A percentile compares a stretch with the other conserved stretches of the same genome.
Evolutionary conservation across 2,113 vertebrate species (phyloP).

Genomic region (Megaleporinus macrocephalus): DNA sequence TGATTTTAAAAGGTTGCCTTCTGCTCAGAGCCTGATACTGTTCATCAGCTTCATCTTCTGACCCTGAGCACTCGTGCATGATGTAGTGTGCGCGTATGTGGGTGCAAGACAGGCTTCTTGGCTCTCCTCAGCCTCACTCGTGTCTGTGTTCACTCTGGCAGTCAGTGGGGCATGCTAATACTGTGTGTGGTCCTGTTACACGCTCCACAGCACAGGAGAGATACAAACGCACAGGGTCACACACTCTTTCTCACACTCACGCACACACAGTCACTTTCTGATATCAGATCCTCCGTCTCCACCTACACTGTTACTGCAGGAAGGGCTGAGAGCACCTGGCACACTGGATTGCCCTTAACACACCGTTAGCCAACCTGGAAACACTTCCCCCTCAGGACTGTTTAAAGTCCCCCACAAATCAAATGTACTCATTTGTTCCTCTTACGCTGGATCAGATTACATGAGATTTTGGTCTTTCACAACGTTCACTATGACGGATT

Average conservation of each 20-base stretch:
- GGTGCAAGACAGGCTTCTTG: slow-evolving; percentile 2
- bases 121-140: background rate
- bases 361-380: background rate
- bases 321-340: background rate
- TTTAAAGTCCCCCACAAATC: background rate
- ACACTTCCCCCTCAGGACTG: background rate
- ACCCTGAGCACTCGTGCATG: background rate
- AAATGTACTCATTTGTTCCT: no score
- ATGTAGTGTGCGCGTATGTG: slow-evolving; percentile 55
- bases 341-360: background rate
- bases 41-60: slow-evolving; percentile 1
- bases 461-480: no score
- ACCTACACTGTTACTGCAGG: slow-evolving; percentile 15
- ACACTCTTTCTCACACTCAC: slow-evolving; percentile 34
- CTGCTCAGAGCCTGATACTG: background rate
- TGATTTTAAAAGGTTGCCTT: slow-evolving; percentile 5
- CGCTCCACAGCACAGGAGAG: slow-evolving; percentile 74
- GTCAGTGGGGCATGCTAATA: slow-evolving; percentile 62
- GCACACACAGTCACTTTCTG: background rate
- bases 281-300: background rate
- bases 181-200: slow-evolving; percentile 78
- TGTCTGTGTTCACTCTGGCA: slow-evolving; percentile 22
- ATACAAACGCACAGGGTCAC: slow-evolving; percentile 71
- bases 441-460: no score
- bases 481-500: no score